phyloP scores from a whole-genome alignment of 2,113 vertebrate species.

The Noctilio leporinus region DNA sequence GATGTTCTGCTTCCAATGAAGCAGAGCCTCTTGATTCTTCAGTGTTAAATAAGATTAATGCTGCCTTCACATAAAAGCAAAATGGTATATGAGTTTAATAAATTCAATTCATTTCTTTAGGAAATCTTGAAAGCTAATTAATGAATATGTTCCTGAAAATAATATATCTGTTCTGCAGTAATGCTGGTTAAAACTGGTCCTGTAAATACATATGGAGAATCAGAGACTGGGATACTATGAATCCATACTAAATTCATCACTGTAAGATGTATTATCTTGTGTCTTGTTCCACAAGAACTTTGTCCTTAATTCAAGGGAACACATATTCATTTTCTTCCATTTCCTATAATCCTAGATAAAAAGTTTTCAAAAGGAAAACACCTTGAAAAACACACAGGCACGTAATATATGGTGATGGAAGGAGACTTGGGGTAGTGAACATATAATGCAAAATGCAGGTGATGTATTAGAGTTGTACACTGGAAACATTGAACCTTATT shows the following conservation, averaged over 20 bases:
- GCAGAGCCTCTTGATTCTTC: neutral
- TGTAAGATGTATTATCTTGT: neutral
- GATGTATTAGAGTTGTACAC: no score
- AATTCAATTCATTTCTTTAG: neutral
- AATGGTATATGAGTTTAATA: neutral
- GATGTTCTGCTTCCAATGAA: neutral
- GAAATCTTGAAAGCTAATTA: conserved; percentile 25
- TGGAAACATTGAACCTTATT: neutral
- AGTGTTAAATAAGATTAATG: neutral
- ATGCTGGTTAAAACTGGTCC: neutral
- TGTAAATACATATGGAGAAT: neutral
- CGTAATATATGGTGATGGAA: neutral
- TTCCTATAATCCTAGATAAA: neutral
- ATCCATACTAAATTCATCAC: neutral
- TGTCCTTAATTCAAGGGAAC: neutral
- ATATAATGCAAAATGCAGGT: neutral
- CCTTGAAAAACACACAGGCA: neutral
- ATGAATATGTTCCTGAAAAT: neutral
- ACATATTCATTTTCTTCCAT: neutral
- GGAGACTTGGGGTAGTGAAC: no score
- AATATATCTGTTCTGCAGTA: neutral
- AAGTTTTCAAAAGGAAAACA: neutral
- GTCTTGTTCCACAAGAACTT: neutral
- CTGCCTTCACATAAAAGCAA: neutral
- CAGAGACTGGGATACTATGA: neutral